Conservation (phyloP, 2,888 invertebrate species). For the Luperina testacea region DNA sequence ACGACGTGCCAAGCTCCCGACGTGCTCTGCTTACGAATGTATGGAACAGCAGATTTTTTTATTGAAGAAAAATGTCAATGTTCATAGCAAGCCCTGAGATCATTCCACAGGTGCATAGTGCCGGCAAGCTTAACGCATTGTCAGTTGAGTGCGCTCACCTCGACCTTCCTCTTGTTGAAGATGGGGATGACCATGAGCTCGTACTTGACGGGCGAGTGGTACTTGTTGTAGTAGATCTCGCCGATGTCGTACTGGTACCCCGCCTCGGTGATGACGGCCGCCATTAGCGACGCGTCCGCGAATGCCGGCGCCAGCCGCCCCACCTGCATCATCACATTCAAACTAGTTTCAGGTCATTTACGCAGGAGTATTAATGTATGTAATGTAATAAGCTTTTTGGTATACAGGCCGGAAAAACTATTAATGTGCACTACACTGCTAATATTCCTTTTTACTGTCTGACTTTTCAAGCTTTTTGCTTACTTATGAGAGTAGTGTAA, state of each 20-base stretch:
- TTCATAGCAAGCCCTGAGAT: not conserved
- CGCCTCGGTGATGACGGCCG: constrained; percentile 90
- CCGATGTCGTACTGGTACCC: constrained; percentile 91
- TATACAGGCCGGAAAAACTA: not conserved
- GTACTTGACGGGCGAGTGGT: constrained; percentile 92
- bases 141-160: constrained; percentile 69
- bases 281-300: constrained; percentile 92
- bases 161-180: constrained; percentile 89
- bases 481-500: not conserved
- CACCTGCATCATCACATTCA: not conserved
- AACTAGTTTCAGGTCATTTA: not conserved
- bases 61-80: not conserved
- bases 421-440: not conserved
- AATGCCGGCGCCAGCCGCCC: constrained; percentile 90
- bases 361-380: not conserved
- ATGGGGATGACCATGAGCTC: constrained; percentile 91
- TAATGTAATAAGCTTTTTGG: not conserved
- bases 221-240: constrained; percentile 93
- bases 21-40: too few relatives aligned
- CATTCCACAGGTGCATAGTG: not conserved
- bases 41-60: not conserved
- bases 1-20: not conserved
- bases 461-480: not conserved
- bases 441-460: not conserved
- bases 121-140: not conserved